Evolutionary conservation across 2,888 invertebrate species (phyloP).

Genomic region (Caradrina kadenii): DNA sequence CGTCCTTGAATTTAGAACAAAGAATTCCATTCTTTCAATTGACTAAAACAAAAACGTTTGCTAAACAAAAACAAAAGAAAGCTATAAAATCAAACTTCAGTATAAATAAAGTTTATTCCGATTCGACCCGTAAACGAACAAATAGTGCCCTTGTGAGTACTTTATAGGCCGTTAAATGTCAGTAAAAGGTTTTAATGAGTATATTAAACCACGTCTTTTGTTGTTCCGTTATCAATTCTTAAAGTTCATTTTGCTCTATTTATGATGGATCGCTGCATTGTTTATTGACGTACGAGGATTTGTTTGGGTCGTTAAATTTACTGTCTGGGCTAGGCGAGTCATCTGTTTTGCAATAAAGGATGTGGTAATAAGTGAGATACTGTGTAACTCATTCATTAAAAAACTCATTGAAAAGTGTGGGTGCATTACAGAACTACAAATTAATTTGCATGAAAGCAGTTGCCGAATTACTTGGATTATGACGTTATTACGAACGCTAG

Average conservation of each 20-base stretch:
- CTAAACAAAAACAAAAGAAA: slow-evolving; percentile 72
- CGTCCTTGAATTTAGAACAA: slow-evolving; percentile 44
- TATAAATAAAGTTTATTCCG: slow-evolving; percentile 72
- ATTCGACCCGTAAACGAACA: slow-evolving; percentile 68
- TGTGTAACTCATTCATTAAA: slow-evolving; percentile 12
- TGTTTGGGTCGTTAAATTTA: slow-evolving; percentile 32
- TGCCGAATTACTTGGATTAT: too few species aligned
- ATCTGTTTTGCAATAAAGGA: slow-evolving; percentile 40
- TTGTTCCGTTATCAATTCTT: slow-evolving; percentile 68
- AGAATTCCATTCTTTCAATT: slow-evolving; percentile 47
- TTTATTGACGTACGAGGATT: slow-evolving; percentile 48
- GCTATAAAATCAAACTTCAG: slow-evolving; percentile 72
- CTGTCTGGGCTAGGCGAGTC: slow-evolving; percentile 16
- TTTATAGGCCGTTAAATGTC: slow-evolving; percentile 84
- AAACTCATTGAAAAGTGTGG: background rate
- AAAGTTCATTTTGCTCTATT: slow-evolving; percentile 62
- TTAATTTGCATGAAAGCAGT: too few species aligned
- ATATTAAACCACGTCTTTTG: slow-evolving; percentile 74
- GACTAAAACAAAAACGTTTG: slow-evolving; percentile 46
- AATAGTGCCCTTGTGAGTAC: slow-evolving; percentile 82
- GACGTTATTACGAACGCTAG: too few species aligned
- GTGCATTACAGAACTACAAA: too few species aligned
- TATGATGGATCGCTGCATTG: slow-evolving; percentile 53
- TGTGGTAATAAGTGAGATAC: slow-evolving; percentile 7
- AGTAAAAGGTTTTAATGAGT: slow-evolving; percentile 85